Evolutionary conservation across 1,140 invertebrate species (phyloP).

Genomic region (Tenebrio molitor): DNA sequence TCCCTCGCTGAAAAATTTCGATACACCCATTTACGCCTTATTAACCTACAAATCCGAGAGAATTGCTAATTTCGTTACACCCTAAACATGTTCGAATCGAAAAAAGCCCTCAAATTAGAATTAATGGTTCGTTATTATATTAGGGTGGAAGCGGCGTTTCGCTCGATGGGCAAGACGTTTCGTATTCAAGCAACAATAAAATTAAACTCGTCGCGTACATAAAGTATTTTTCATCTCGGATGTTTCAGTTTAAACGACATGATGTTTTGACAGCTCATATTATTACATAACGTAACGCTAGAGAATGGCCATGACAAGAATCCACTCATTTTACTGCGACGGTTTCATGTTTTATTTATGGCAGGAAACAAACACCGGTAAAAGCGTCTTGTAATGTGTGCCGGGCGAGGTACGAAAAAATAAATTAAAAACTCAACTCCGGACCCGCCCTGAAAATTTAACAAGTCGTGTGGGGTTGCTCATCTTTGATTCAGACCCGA

Average conservation of each 20-base stretch:
- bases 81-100: not conserved
- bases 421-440: conserved; percentile 21
- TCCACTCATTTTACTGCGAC: conserved; percentile 26
- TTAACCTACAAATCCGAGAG: not conserved
- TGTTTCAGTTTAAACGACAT: conserved; percentile 5
- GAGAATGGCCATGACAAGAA: conserved; percentile 29
- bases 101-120: not conserved
- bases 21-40: not conserved
- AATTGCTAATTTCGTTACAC: not conserved
- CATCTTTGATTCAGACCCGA: not conserved
- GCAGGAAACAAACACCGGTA: conserved; percentile 22
- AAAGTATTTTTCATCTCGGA: conserved; percentile 16
- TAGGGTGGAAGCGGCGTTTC: too few relatives aligned
- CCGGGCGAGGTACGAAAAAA: not conserved
- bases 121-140: not conserved
- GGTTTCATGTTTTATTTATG: conserved; percentile 38
- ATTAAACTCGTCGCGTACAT: not conserved
- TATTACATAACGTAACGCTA: conserved; percentile 25
- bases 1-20: not conserved
- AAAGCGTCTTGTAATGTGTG: conserved; percentile 20
- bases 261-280: conserved; percentile 32
- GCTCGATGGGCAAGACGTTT: too few relatives aligned
- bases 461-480: not conserved
- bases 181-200: not conserved
- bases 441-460: not conserved